These are phyloP conservation scores for Sinocyclocheilus grahami DNA, from an alignment of 2,113 vertebrate species.

Conservation along the genomic window DNA sequence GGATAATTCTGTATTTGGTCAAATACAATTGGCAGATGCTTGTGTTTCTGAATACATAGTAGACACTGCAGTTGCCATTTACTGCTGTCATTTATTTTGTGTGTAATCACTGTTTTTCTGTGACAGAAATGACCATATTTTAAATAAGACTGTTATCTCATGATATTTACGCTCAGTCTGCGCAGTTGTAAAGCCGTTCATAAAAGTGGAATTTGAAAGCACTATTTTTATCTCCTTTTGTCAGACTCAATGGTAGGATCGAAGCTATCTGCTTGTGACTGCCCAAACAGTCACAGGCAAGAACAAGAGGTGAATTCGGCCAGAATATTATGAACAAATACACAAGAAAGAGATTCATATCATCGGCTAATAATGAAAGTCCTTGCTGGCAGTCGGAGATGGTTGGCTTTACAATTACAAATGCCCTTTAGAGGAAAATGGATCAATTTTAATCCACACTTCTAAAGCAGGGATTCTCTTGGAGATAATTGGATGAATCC, in stretches of 20 bases:
- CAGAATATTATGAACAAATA: conserved; percentile 35
- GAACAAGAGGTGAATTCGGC: not conserved
- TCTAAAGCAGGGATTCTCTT: conserved; percentile 27
- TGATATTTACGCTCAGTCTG: not conserved
- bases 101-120: not conserved
- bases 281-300: conserved; percentile 17
- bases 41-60: not conserved
- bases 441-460: conserved; percentile 28
- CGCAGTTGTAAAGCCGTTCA: not conserved
- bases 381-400: conserved; percentile 1
- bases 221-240: conserved; percentile 15
- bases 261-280: conserved; percentile 22
- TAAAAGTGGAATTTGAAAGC: conserved; percentile 1
- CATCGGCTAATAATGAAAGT: conserved; percentile 26
- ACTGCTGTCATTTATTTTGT: not conserved
- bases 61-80: not conserved
- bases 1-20: not conserved
- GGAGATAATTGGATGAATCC: not conserved
- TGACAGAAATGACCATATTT: not conserved
- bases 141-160: not conserved
- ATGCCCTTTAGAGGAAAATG: conserved; percentile 22
- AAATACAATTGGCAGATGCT: not conserved
- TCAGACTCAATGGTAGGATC: conserved; percentile 28
- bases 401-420: conserved; percentile 37
- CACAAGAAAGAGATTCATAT: conserved; percentile 16